A percentile compares a stretch with the other conserved stretches of the same genome.
phyloP scores from a whole-genome alignment of 2,888 invertebrate genomes.

The Lumbricus terrestris region DNA sequence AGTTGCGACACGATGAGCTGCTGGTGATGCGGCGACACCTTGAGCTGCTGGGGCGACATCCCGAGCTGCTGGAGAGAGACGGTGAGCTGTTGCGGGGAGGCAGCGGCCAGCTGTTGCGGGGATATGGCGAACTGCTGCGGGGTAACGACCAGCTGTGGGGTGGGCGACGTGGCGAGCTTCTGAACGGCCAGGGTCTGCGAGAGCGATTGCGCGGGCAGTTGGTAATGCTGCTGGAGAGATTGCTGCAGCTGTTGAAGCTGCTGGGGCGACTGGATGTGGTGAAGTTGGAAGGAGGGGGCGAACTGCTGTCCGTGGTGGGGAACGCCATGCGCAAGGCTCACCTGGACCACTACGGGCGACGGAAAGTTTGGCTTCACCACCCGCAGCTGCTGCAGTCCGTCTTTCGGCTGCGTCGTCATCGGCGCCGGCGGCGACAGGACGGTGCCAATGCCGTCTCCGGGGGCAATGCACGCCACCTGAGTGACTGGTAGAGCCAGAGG shows the following conservation, averaged over 20 bases:
- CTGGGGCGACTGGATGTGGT: background rate
- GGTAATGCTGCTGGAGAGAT: conserved; percentile 22
- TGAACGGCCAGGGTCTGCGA: conserved; percentile 7
- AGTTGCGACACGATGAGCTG: conserved; percentile 25
- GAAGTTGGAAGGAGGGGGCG: conserved; percentile 3
- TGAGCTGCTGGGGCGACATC: conserved; percentile 18
- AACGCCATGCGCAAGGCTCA: conserved; percentile 19
- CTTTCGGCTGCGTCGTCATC: background rate
- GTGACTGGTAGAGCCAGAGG: background rate
- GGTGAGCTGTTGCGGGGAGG: conserved; percentile 21
- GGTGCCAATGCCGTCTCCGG: background rate
- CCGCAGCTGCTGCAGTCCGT: background rate
- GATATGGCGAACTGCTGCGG: conserved; percentile 28
- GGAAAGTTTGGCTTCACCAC: background rate
- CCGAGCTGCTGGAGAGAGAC: conserved; percentile 15
- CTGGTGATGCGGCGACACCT: conserved; percentile 23
- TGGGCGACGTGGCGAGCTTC: background rate
- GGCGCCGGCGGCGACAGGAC: background rate
- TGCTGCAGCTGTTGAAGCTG: conserved; percentile 23
- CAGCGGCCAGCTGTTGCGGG: conserved; percentile 26
- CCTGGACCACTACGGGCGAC: conserved; percentile 10
- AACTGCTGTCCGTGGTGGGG: conserved; percentile 15
- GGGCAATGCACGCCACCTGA: background rate
- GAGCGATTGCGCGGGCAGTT: conserved; percentile 10
- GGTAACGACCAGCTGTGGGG: background rate